Evolutionary conservation across 1,140 invertebrate genomes (phyloP).

Genomic region (Plectrocnemia conspersa): DNA sequence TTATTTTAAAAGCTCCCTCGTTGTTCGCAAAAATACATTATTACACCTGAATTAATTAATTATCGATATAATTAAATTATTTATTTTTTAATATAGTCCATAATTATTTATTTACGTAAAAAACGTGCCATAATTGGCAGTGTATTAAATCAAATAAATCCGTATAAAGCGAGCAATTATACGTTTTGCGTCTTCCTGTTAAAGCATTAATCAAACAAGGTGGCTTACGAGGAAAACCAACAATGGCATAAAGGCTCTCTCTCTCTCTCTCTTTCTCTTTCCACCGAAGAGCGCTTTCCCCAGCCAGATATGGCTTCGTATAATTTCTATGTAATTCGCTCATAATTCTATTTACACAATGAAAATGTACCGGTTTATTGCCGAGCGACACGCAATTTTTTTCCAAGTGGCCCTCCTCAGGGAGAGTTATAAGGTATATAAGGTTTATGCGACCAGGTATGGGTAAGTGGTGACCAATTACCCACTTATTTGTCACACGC

Average conservation of each 20-base stretch:
- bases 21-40: too few relatives aligned
- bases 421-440: too few relatives aligned
- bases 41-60: too few relatives aligned
- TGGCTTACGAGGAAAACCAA: neutral
- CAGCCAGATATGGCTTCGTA: constrained; percentile 18
- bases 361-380: constrained; percentile 19
- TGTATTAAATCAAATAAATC: too few relatives aligned
- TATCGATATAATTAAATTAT: too few relatives aligned
- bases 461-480: constrained; percentile 18
- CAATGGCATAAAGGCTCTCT: neutral
- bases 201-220: constrained; percentile 6
- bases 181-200: neutral
- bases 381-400: constrained; percentile 17
- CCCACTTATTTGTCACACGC: constrained; percentile 22
- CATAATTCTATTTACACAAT: constrained; percentile 28
- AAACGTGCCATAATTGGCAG: neutral
- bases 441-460: neutral
- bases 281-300: constrained; percentile 7
- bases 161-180: neutral
- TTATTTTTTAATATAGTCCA: too few relatives aligned
- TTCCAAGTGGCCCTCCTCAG: constrained; percentile 5
- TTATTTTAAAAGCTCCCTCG: too few relatives aligned
- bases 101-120: too few relatives aligned
- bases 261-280: neutral
- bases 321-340: constrained; percentile 25